Evolutionary conservation across 2,113 vertebrate species (phyloP).

Genomic region (Strix aluco): DNA sequence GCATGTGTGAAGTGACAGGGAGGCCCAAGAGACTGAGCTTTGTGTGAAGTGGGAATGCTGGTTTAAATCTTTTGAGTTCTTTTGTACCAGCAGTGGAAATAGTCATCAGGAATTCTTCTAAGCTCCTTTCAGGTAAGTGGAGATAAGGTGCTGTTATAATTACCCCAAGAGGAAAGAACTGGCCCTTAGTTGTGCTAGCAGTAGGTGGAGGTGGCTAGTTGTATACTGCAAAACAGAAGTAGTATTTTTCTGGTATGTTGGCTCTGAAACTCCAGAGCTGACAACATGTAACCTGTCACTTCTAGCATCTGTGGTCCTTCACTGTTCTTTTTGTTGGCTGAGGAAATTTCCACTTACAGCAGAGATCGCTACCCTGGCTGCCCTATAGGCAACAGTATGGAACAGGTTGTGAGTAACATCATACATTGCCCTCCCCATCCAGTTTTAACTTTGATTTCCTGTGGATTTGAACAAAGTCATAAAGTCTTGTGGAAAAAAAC

Average conservation of each 20-base stretch:
- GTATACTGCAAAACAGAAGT: background rate
- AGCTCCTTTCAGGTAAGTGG: background rate
- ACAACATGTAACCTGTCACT: background rate
- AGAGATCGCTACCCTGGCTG: background rate
- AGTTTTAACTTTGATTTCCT: background rate
- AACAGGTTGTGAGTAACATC: background rate
- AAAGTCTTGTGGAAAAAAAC: background rate
- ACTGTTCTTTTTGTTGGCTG: background rate
- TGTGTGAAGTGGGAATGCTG: background rate
- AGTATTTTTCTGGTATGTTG: background rate
- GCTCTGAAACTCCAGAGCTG: background rate
- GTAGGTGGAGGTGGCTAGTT: background rate
- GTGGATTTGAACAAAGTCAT: background rate
- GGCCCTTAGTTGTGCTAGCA: background rate
- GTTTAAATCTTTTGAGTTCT: background rate
- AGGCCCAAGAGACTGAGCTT: background rate
- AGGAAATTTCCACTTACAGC: background rate
- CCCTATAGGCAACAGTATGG: background rate
- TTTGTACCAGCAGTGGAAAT: background rate
- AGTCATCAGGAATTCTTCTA: background rate
- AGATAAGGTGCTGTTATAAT: background rate
- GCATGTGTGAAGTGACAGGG: background rate
- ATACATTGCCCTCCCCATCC: background rate
- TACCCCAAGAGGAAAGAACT: background rate
- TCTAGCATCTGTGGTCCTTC: background rate